A percentile compares a stretch with the other conserved stretches of the same genome.
phyloP scores from a whole-genome alignment of 1,140 invertebrate species.

The Apolygus lucorum region DNA sequence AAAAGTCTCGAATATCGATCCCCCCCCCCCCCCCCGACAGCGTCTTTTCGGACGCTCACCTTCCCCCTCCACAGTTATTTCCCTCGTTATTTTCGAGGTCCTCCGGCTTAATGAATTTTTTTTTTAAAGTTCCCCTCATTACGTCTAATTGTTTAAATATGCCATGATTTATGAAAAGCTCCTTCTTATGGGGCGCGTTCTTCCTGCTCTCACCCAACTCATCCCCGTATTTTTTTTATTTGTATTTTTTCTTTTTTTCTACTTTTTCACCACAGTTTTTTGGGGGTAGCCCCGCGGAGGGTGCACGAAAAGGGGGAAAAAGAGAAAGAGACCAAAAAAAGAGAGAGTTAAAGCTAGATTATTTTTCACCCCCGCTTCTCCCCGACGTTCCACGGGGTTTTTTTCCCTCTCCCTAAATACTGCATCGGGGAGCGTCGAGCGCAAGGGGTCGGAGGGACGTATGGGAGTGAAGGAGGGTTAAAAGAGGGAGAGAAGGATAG shows the following conservation, averaged over 20 bases:
- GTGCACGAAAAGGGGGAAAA: background rate
- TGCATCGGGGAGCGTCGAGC: background rate
- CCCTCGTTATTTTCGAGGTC: background rate
- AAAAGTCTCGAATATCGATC: too few species aligned
- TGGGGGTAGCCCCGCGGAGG: too few species aligned
- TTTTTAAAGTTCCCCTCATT: background rate
- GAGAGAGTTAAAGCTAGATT: background rate
- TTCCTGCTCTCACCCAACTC: background rate
- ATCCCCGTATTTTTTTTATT: too few species aligned
- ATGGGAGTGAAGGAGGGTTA: background rate
- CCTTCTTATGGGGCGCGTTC: background rate
- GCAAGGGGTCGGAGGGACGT: background rate
- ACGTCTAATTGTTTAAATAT: background rate
- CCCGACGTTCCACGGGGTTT: background rate
- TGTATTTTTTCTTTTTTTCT: too few species aligned
- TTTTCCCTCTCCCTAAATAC: background rate
- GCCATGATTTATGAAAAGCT: background rate
- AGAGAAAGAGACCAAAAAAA: background rate
- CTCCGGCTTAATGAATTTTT: too few species aligned
- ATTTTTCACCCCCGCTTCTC: background rate
- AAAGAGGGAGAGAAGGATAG: background rate
- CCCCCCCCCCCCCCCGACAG: background rate
- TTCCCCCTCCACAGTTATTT: background rate
- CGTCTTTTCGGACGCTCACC: background rate
- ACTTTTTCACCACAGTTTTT: too few species aligned